phyloP scores from a whole-genome alignment of 1,140 invertebrate genomes.

The Microplitis demolitor region DNA sequence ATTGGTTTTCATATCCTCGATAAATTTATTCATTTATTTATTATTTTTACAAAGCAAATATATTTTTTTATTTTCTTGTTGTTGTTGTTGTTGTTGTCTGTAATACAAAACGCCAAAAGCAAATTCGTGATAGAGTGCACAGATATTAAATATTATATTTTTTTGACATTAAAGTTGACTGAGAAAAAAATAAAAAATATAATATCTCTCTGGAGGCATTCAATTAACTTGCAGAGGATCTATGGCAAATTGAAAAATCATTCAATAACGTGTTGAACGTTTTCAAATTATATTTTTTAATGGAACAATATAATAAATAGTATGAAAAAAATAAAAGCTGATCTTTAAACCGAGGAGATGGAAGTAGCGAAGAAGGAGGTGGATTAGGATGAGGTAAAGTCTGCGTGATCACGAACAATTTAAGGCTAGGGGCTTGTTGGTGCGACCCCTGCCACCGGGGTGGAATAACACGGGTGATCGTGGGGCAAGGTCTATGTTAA shows the following conservation, averaged over 20 bases:
- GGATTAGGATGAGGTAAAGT: background rate
- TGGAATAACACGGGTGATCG: conserved; percentile 37
- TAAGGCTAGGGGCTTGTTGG: conserved; percentile 36
- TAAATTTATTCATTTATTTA: too few species aligned
- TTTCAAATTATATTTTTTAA: background rate
- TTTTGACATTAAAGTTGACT: too few species aligned
- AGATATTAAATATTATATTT: too few species aligned
- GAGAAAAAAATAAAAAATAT: background rate
- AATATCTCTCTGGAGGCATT: background rate
- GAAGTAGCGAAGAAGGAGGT: background rate
- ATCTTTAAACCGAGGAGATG: background rate
- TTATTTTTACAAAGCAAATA: too few species aligned
- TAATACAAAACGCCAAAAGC: too few species aligned
- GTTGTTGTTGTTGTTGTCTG: too few species aligned
- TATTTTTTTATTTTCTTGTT: too few species aligned
- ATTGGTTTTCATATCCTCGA: too few species aligned
- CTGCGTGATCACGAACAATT: conserved; percentile 55
- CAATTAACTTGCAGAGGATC: background rate
- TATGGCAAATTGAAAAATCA: background rate
- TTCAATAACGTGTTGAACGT: background rate
- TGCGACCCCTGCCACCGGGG: conserved; percentile 30
- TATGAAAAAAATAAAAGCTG: background rate
- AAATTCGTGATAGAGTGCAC: too few species aligned
- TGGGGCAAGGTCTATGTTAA: conserved; percentile 59
- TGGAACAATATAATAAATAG: background rate